A percentile compares a stretch with the other conserved stretches of the same genome.
Conservation (phyloP, 2,113 vertebrate genomes). For the Alouatta palliata region DNA sequence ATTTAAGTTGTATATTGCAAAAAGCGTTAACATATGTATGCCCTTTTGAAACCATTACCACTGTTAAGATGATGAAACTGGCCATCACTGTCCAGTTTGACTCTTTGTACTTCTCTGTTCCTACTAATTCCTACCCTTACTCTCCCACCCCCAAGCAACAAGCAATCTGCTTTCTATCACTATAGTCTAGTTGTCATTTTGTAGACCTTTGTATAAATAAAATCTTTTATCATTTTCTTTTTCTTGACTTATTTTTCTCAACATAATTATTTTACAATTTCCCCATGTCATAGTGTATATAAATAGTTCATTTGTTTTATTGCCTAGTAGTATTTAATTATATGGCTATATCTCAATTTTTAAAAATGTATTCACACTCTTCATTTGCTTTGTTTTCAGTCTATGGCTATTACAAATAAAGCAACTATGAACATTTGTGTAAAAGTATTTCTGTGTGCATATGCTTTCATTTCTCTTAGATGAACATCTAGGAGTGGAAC, state of each 20-base stretch:
- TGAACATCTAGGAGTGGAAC: neutral
- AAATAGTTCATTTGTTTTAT: neutral
- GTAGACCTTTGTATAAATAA: neutral
- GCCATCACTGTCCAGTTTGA: neutral
- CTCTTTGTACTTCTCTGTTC: neutral
- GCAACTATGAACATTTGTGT: neutral
- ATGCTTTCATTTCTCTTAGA: neutral
- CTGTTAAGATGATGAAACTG: neutral
- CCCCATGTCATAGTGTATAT: neutral
- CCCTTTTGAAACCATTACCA: neutral
- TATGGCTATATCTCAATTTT: neutral
- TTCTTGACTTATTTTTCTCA: neutral
- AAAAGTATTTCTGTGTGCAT: neutral
- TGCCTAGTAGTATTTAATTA: neutral
- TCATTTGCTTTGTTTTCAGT: neutral
- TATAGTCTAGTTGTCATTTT: neutral
- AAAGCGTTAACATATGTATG: neutral
- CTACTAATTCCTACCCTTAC: accelerated
- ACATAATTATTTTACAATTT: neutral
- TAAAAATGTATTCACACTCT: neutral
- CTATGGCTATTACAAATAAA: neutral
- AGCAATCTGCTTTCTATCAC: neutral
- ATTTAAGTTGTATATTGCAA: neutral
- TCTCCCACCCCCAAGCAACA: neutral
- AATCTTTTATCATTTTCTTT: neutral